Percentiles rank a stretch among this genome's conserved stretches.
Evolutionary conservation across 2,113 vertebrate genomes (phyloP).

Genomic region (Cichladusa arquata): DNA sequence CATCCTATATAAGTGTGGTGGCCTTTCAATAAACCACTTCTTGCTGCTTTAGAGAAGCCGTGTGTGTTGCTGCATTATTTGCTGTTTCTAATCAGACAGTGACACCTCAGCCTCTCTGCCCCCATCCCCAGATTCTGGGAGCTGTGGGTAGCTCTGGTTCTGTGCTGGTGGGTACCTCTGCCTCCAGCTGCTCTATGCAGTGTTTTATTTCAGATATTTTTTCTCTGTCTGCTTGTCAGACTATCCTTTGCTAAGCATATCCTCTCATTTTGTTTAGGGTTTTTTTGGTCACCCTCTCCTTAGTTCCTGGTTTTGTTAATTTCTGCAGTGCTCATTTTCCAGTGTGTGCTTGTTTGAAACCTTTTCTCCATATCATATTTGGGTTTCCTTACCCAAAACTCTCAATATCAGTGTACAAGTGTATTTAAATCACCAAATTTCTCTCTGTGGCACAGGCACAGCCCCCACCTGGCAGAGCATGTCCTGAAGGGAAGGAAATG

Average conservation of each 20-base stretch:
- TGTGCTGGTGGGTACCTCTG: neutral
- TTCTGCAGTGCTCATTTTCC: neutral
- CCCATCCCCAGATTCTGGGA: fast-evolving
- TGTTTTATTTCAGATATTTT: neutral
- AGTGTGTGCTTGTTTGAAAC: neutral
- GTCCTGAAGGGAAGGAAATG: neutral
- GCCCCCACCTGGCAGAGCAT: no score
- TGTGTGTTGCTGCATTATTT: no score
- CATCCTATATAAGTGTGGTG: no score
- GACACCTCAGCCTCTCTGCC: neutral
- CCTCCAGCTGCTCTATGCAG: neutral
- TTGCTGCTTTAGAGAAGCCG: no score
- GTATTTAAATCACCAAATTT: neutral
- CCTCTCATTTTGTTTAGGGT: neutral
- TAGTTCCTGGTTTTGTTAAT: neutral
- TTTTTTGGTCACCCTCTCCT: neutral
- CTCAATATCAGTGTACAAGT: neutral
- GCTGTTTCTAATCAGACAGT: no score
- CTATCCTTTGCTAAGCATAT: neutral
- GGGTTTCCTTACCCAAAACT: neutral
- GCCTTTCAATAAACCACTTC: no score
- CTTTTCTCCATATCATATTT: neutral
- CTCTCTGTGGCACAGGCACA: neutral
- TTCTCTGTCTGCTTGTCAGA: neutral
- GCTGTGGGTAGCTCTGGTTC: neutral